Evolutionary conservation across 2,113 vertebrate genomes (phyloP).

Genomic region (Aspiorhynchus laticeps): DNA sequence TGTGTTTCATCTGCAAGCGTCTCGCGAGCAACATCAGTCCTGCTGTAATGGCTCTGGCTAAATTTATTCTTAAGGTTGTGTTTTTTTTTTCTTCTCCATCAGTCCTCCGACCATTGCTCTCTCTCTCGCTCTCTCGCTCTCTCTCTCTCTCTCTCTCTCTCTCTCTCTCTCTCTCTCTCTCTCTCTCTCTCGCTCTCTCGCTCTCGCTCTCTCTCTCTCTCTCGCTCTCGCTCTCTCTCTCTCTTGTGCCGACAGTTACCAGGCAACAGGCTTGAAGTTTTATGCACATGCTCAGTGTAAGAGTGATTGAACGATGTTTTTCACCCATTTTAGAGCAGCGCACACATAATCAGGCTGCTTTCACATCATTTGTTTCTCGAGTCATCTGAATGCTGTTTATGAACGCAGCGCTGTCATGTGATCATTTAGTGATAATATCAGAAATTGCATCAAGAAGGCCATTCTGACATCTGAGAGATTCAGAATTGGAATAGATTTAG

Average conservation of each 20-base stretch:
- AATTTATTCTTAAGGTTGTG: constrained; percentile 10
- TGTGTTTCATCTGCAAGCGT: neutral
- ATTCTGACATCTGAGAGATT: neutral
- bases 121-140: neutral
- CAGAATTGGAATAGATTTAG: neutral
- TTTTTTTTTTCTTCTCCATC: neutral
- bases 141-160: neutral
- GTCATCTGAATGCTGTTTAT: neutral
- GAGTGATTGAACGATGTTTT: constrained; percentile 30
- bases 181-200: neutral
- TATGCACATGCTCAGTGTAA: constrained; percentile 46
- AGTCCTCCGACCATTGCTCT: neutral
- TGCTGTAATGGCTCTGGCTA: neutral
- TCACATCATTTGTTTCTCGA: neutral
- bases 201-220: neutral
- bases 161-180: neutral
- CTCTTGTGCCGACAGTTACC: constrained; percentile 50
- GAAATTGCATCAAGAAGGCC: no score
- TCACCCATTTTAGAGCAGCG: constrained; percentile 33
- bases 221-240: constrained; percentile 6
- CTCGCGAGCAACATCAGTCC: neutral
- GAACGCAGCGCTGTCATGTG: neutral
- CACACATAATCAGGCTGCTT: neutral
- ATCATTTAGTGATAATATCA: no score
- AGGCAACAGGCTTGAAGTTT: constrained; percentile 57